Base-by-base conservation (phyloP, 1,140 invertebrate genomes). In the Maconellicoccus hirsutus region DNA sequence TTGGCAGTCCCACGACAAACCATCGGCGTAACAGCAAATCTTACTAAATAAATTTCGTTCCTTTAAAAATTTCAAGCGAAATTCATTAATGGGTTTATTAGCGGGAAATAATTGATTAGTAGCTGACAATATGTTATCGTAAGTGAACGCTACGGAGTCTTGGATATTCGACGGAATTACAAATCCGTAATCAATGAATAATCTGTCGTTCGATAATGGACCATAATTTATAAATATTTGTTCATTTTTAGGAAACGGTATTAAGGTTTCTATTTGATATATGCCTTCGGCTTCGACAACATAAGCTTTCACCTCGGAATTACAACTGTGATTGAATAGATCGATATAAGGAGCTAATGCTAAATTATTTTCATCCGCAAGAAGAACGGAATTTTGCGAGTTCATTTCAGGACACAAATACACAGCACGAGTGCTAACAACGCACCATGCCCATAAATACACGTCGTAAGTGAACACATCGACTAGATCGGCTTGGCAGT, bases 291-390 rank as follows among this genome's bases (percentile, higher is more conserved):
- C 70, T 26, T 70, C 61, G 71, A 72, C 71, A 19, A 76, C 70
- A 21, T 71, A 72, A 0, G 73, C 74, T 70, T 74, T 70, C 61
- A 77, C 76, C 70, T 74, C 72, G 16, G 76, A 74, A 29, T 74
- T 38, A 63, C 77, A 73, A 2, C 79, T 81, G 76, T 87, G 86
- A 77, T 87, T 87, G 12, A 87, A 78, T 73, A 87, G 78, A 77
- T 87, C 86, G 0, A 88, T 78, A 73, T 82, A 84, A 21, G 86
- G 86, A n/a, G 82, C 84, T 22, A 87, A 75, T 4, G 85, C 85
- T 70, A 82, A 75, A 75, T 70, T 74, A 66, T 83, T 80, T 38
- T 78, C 74, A 73, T 79, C 75, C 12, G 72, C 69, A 8, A 74
- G 69, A 19, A 66, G 71, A 61, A 76, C 70, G 21, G 59, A 61